A percentile compares a stretch with the other conserved stretches of the same genome.
Evolutionary conservation across 1,140 invertebrate genomes (phyloP).

Genomic region (Carcinoscorpius rotundicauda): DNA sequence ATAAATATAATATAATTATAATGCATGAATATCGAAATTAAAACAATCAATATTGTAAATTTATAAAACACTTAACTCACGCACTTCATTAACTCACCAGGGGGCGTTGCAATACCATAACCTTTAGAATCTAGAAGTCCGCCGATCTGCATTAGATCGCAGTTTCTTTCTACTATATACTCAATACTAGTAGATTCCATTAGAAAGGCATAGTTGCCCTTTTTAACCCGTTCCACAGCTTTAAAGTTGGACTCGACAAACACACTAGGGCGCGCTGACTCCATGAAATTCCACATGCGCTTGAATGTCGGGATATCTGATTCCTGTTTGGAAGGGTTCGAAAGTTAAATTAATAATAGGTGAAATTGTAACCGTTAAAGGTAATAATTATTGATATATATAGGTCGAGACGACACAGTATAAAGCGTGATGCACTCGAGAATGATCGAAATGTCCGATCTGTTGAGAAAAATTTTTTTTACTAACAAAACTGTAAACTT

Average conservation of each 20-base stretch:
- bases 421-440: not conserved
- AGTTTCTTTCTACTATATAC: slow-evolving; percentile 58
- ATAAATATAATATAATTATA: no score
- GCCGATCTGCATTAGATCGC: slow-evolving; percentile 60
- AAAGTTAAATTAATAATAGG: slow-evolving; percentile 15
- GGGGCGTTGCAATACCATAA: slow-evolving; percentile 34
- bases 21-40: no score
- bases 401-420: no score
- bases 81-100: slow-evolving; percentile 2
- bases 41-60: not conserved
- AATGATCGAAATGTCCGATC: not conserved
- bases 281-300: slow-evolving; percentile 72
- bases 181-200: slow-evolving; percentile 75
- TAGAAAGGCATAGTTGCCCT: slow-evolving; percentile 55
- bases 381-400: no score
- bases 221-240: slow-evolving; percentile 65
- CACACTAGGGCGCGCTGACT: slow-evolving; percentile 57
- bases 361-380: no score
- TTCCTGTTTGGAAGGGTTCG: slow-evolving; percentile 44
- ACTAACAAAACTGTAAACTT: no score
- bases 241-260: slow-evolving; percentile 65
- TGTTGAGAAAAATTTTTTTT: no score
- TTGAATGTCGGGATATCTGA: slow-evolving; percentile 73
- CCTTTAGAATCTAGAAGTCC: slow-evolving; percentile 48
- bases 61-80: not conserved